Base-by-base conservation (phyloP, 1,140 invertebrate species). In the Adelges cooleyi region DNA sequence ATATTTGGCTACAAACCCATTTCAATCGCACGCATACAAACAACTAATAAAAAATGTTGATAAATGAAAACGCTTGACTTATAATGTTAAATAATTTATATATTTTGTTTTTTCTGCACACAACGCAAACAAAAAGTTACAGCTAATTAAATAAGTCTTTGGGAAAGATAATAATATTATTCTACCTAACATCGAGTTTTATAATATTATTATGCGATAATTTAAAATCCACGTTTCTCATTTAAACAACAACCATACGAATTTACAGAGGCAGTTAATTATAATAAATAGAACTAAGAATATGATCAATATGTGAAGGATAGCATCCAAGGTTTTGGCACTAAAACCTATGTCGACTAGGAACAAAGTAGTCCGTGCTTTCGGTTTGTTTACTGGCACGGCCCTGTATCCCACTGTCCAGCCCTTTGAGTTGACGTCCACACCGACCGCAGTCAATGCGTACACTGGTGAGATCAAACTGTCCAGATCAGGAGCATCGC, bases 331-430 rank as follows among this genome's bases (percentile, higher is more conserved):
- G 2, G 38, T 48, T 1, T 48, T 33, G 1, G 56, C 17, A 5
- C 56, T 62, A 18, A 44, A 11, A 6, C 25, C 23, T 11, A 48
- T 29, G 9, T 62, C 42, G 6, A 62, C 18, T 17, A 44, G 42
- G 25, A 29, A 48, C 38, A 59, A 15, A n/a, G 38, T 29, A 17
- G 42, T 18, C 17, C 40, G 38, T 15, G 22, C 8, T 8, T 62
- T 62, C 0, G 42, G 42, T 9, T 59, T 40, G 11, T 62, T 42
- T 5, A 48, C 23, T 3, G 56, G 23, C 13, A 62, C 40, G 6
- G 42, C 25, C 22, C n/a, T 62, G 56, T 33, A 62, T 10, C 56
- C 56, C 40, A 62, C 29, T 6, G 29, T 62, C 56, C 56, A 62
- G 2, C 56, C 42, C 1, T 6, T 33, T 33, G 18, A n/a, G 0